Evolutionary conservation across 2,888 invertebrate species (phyloP), one percentile per base, ranked within the genome.

Genomic region (Balanococcus diminutus): DNA sequence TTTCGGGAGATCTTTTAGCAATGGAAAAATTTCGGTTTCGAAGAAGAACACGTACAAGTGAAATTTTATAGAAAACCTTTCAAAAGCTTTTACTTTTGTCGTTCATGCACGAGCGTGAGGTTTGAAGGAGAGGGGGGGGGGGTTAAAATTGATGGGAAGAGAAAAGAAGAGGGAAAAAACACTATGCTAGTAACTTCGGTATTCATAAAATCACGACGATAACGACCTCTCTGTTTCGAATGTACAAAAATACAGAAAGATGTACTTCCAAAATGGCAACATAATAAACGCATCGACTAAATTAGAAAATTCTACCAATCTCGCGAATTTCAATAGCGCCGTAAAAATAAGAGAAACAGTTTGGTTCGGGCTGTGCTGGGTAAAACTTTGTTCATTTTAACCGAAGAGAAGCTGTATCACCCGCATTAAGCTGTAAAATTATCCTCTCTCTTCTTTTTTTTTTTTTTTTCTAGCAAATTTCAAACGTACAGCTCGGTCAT

Each of bases 241-340:
- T 19, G 2, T 19, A 11, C 22, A 22, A 46, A 46, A 42, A 42
- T 16, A 46, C 1, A 56, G 56, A n/a, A 36, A n/a, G 14, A n/a
- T 46, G 56, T 19, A 22, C 22, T 22, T 56, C 6, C 56, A 14
- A 67, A 67, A 67, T 28, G 28, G 28, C 67, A 67, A 67, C 67
- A 67, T 28, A 28, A 67, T 28, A 67, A 67, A 67, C 67, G 67
- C 67, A 67, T 67, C 67, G 67, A 16, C 67, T 67, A 67, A 67
- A 67, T 67, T 67, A 28, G 28, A 67, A n/a, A 25, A 28, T 67
- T 67, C 67, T 28, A 67, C 28, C 67, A 3, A 67, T 67, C 67
- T 67, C 14, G 31, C 3, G 28, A 67, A 67, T 67, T 67, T 22
- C 56, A 56, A 56, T 56, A 56, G 56, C 3, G 56, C 22, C 1